phyloP scores from a whole-genome alignment of 1,140 invertebrate species.

The Heliconius melpomene region DNA sequence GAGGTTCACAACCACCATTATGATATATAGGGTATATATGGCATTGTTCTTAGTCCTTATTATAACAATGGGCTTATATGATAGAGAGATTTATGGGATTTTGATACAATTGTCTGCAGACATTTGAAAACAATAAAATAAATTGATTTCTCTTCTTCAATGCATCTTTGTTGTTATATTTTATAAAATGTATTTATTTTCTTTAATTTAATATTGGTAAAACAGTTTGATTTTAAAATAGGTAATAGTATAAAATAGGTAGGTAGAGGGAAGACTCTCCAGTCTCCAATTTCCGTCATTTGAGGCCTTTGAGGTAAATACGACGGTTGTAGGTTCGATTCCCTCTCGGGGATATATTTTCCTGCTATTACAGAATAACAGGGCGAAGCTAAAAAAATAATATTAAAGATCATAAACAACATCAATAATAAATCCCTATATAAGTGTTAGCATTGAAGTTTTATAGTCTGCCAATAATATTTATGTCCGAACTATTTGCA shows the following conservation, averaged over 20 bases:
- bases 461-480: background rate
- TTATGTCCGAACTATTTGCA: conserved; percentile 7
- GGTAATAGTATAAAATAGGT: too few relatives aligned
- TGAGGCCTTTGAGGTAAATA: too few relatives aligned
- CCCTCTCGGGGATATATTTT: too few relatives aligned
- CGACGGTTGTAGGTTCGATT: too few relatives aligned
- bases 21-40: conserved; percentile 12
- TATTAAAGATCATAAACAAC: background rate
- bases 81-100: conserved; percentile 35
- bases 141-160: background rate
- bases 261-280: too few relatives aligned
- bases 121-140: background rate
- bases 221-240: too few relatives aligned
- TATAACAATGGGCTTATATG: conserved; percentile 36
- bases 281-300: too few relatives aligned
- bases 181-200: too few relatives aligned
- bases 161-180: background rate
- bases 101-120: conserved; percentile 31
- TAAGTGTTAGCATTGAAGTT: background rate
- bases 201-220: too few relatives aligned
- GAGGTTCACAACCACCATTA: conserved; percentile 5
- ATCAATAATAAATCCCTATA: background rate
- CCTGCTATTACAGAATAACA: background rate
- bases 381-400: too few relatives aligned
- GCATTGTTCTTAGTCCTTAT: conserved; percentile 22